Base-by-base conservation (phyloP, 2,888 invertebrate genomes). In the Hybos culiciformis region DNA sequence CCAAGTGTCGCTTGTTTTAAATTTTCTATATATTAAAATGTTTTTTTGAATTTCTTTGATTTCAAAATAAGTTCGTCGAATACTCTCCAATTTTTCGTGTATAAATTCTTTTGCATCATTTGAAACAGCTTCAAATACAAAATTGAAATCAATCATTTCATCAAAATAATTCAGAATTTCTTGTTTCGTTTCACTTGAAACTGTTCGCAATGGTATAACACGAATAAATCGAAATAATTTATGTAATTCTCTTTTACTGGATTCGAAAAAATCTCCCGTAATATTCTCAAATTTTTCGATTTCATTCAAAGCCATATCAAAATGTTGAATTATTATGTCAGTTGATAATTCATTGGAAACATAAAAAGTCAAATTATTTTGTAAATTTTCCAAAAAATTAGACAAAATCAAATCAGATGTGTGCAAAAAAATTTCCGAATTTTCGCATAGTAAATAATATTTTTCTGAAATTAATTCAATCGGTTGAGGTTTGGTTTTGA, bases 101-200 rank as follows among this genome's bases (percentile, higher is more conserved):
- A 56, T 53, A 26, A 56, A 61, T 34, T 58, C 61, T 3, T 56
- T 39, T n/a, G 56, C 56, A 42, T 61, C 57, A 42, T 64, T 59
- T 4, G 62, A 47, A 20, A 59, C 50, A 46, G 56, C 59, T 1
- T 55, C 54, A 34, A 62, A 53, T 48, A 55, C 50, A 12, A 58
- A 50, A 31, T 59, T 54, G 37, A 63, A 57, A 44, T 57, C 59
- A 41, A 63, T 63, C 59, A 62, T 62, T 55, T 64, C 63, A 1
- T 52, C 46, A 48, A 58, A 61, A 43, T 62, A 63, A 37, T 57
- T 56, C 2, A 56, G 57, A 24, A 63, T 39, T 4, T 53, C 48
- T 6, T 53, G 42, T 47, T 59, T 61, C 0, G 54, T 53, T 4
- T 41, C n/a, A 4, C 50, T 53, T 1, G 58, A 46, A 23, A 55